Evolutionary conservation across 2,888 invertebrate species (phyloP), one percentile per base, ranked within the genome.

Genomic region (Polyploca ridens): DNA sequence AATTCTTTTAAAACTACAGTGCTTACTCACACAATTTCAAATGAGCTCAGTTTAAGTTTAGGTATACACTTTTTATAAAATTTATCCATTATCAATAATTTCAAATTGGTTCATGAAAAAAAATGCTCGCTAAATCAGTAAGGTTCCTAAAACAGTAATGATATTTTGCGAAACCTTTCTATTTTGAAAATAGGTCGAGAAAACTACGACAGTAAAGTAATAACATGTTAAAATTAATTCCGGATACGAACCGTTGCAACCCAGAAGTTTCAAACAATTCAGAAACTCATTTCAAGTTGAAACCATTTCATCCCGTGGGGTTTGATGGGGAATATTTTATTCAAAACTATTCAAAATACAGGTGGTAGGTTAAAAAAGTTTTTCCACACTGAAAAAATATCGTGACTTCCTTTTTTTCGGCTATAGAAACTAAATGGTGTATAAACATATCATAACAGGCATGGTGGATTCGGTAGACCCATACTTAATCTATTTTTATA

Each of bases 181-280:
- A 16, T 19, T 54, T 54, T 54, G 16, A 60, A 60, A 60, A 11
- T 61, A 19, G 41, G 61, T 59, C 38, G n/a, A 35, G 59, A n/a
- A 59, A 59, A 59, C 64, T 44, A 61, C 11, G 41, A 63, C 27
- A 49, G 41, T 63, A 54, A 41, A 63, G 57, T 66, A 66, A 69
- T 70, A 69, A 73, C 49, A 75, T 76, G 73, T 81, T 82, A 82
- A 83, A 81, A 82, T 82, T 81, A 83, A 83, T 79, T 81, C 74
- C 66, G 70, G 70, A 75, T 74, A 76, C 73, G 75, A 78, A 78
- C 72, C 78, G 78, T 77, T 81, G 81, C 75, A 83, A 84, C 88
- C 88, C 87, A 82, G 87, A 88, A 88, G 84, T 87, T 88, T 79
- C 72, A 73, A 74, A 76, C 81, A 81, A 82, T 84, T 81, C 80